phyloP scores from a whole-genome alignment of 2,888 invertebrate genomes.

The Cerastis rubricosa region DNA sequence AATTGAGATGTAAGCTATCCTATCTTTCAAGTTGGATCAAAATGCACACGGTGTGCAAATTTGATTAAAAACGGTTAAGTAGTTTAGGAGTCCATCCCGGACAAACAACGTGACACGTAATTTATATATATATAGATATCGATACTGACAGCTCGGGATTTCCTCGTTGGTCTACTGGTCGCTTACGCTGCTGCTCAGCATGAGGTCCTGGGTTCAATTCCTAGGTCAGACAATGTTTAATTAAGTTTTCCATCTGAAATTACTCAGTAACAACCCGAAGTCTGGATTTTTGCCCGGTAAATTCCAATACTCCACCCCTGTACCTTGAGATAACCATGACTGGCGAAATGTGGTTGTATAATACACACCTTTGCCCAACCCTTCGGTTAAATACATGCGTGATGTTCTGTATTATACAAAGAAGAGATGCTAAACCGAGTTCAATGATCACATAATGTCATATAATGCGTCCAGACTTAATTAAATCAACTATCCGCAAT shows the following conservation, averaged over 20 bases:
- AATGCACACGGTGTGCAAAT: too few relatives aligned
- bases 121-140: too few relatives aligned
- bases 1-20: too few relatives aligned
- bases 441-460: constrained; percentile 37
- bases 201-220: background rate
- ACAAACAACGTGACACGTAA: too few relatives aligned
- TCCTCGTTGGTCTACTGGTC: background rate
- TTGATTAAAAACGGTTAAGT: too few relatives aligned
- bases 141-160: background rate
- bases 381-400: background rate
- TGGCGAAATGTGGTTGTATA: background rate
- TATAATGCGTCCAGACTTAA: constrained; percentile 11
- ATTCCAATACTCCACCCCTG: background rate
- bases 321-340: background rate
- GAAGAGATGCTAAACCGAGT: constrained; percentile 32
- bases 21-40: too few relatives aligned
- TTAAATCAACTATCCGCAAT: constrained; percentile 8
- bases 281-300: background rate
- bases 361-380: background rate
- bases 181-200: too few relatives aligned
- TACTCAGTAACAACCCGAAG: background rate
- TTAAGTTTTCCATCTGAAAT: background rate
- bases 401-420: constrained; percentile 4
- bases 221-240: background rate
- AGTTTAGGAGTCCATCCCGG: too few relatives aligned